Evolutionary conservation across 2,113 vertebrate genomes (phyloP).

Genomic region (Pollimyrus isidori): DNA sequence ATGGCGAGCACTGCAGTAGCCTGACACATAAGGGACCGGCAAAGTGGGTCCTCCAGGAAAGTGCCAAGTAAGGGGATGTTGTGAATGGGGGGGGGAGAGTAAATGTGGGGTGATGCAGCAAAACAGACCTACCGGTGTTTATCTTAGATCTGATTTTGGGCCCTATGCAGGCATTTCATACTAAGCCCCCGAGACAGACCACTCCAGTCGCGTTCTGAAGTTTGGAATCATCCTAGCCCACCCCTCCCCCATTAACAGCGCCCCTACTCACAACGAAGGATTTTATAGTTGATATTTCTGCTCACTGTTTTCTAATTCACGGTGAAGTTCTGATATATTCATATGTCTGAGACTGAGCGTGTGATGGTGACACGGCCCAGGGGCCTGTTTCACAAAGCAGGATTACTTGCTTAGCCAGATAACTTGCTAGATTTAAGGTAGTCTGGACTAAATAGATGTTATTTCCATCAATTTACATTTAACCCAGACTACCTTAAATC

Average conservation of each 20-base stretch:
- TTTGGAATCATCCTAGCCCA: neutral
- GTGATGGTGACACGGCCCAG: neutral
- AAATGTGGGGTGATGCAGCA: slow-evolving; percentile 4
- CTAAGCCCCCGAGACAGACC: neutral
- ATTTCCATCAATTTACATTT: no score
- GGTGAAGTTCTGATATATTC: neutral
- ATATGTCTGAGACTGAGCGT: neutral
- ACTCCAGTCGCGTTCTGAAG: neutral
- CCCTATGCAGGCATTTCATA: neutral
- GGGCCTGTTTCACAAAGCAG: no score
- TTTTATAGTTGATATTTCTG: neutral
- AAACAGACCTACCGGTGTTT: neutral
- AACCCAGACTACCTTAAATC: no score
- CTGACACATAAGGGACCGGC: neutral
- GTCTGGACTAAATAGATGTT: no score
- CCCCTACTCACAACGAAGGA: neutral
- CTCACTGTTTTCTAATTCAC: neutral
- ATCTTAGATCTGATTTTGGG: neutral
- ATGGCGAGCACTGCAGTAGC: neutral
- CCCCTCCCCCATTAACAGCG: neutral
- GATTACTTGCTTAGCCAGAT: no score
- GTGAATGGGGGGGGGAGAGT: neutral
- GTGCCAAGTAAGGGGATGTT: neutral
- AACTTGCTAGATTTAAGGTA: no score
- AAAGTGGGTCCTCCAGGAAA: neutral